Evolutionary conservation across 2,113 vertebrate species (phyloP).

Genomic region (Climacteris rufus): DNA sequence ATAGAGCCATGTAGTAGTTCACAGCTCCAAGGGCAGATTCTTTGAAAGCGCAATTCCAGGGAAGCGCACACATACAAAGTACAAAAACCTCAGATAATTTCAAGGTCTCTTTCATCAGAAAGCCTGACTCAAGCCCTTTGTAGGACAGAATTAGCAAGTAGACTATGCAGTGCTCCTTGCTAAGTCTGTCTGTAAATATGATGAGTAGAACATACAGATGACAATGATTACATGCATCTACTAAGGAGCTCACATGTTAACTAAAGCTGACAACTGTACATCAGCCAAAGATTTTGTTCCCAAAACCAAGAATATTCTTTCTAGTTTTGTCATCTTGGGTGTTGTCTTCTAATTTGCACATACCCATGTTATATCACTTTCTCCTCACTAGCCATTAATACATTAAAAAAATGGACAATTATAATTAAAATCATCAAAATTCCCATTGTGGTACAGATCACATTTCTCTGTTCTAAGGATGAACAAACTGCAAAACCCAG

Average conservation of each 20-base stretch:
- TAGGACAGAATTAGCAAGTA: background rate
- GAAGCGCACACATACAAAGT: background rate
- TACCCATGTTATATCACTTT: background rate
- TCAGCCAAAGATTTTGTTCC: background rate
- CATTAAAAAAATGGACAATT: background rate
- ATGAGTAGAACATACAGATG: background rate
- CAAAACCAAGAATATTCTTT: background rate
- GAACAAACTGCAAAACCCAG: background rate
- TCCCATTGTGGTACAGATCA: background rate
- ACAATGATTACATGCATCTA: background rate
- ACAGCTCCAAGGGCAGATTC: background rate
- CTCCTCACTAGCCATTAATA: background rate
- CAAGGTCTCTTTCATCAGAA: background rate
- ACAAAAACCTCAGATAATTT: background rate
- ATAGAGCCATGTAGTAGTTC: background rate
- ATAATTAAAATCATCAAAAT: background rate
- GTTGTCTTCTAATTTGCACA: background rate
- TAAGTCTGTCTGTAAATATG: background rate
- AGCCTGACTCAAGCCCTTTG: background rate
- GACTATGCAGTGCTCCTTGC: background rate
- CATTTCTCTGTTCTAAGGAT: background rate
- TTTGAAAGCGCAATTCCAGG: background rate
- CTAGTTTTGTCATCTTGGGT: background rate
- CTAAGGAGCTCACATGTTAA: background rate
- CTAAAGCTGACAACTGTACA: background rate